A percentile compares a stretch with the other conserved stretches of the same genome.
phyloP scores from a whole-genome alignment of 2,113 vertebrate species.

The Ginglymostoma cirratum region DNA sequence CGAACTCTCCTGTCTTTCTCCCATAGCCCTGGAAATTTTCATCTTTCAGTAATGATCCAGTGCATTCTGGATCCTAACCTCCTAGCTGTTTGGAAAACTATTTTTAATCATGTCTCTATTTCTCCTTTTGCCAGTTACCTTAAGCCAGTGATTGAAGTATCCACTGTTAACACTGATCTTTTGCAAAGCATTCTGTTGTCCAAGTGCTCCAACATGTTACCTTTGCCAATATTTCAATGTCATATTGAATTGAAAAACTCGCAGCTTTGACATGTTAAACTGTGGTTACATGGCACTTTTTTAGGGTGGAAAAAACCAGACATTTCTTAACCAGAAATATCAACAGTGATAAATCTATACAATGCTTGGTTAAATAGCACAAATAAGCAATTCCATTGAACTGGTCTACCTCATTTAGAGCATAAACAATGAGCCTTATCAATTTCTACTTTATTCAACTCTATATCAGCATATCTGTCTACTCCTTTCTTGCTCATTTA shows the following conservation, averaged over 20 bases:
- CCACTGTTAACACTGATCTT: background rate
- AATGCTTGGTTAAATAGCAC: background rate
- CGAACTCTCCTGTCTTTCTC: too few relatives aligned
- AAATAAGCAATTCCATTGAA: background rate
- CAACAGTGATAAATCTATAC: background rate
- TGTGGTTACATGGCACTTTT: background rate
- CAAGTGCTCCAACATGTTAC: background rate
- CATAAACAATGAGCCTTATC: background rate
- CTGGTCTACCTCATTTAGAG: background rate
- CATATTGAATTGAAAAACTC: background rate
- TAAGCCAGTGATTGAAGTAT: too few relatives aligned
- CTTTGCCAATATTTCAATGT: background rate
- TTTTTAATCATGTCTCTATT: too few relatives aligned
- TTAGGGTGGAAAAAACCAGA: background rate
- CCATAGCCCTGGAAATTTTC: too few relatives aligned
- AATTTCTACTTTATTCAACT: background rate
- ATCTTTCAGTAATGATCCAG: too few relatives aligned
- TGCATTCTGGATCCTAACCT: too few relatives aligned
- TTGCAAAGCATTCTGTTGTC: background rate
- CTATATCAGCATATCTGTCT: background rate
- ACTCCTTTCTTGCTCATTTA: background rate
- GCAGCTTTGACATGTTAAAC: background rate
- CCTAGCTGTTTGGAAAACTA: too few relatives aligned
- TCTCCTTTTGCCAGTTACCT: too few relatives aligned
- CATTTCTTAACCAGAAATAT: background rate